These are phyloP conservation scores for Synergus laeviventris DNA, from an alignment of 2,888 invertebrate species.

Conservation along the genomic window DNA sequence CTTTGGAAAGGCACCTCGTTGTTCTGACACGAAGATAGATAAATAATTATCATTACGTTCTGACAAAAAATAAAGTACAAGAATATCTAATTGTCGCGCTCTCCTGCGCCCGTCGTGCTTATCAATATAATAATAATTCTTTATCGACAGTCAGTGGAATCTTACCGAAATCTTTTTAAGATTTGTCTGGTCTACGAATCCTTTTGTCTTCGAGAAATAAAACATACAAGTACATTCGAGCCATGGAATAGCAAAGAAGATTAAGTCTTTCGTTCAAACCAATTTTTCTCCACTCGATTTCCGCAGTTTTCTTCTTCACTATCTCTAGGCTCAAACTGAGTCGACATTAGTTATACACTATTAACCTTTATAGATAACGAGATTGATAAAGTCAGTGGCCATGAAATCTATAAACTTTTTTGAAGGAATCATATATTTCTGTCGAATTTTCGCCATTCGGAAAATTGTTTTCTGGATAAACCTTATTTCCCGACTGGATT, in stretches of 20 bases:
- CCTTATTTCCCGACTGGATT: background rate
- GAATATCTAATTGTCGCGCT: conserved; percentile 65
- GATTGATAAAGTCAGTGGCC: background rate
- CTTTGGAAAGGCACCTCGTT: conserved; percentile 64
- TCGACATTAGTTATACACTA: conserved; percentile 17
- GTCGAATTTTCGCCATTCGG: too few relatives aligned
- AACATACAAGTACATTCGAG: conserved; percentile 6
- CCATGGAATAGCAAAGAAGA: conserved; percentile 15
- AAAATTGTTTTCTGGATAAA: background rate
- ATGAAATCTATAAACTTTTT: background rate
- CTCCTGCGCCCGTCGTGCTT: conserved; percentile 66
- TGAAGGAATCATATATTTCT: background rate
- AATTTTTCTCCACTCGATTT: background rate
- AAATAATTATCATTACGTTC: conserved; percentile 61
- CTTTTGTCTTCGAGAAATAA: conserved; percentile 32
- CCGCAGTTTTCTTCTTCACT: background rate
- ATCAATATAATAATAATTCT: conserved; percentile 54
- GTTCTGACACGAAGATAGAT: conserved; percentile 62
- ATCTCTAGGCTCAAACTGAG: conserved; percentile 19
- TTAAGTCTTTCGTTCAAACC: background rate
- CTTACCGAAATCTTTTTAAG: conserved; percentile 3
- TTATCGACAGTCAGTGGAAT: conserved; percentile 28
- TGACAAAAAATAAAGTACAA: conserved; percentile 53
- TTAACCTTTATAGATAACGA: background rate
- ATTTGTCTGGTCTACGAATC: conserved; percentile 16